Conservation (phyloP, 2,797 vertebrate genomes). For the Coracias cyanogaster region DNA sequence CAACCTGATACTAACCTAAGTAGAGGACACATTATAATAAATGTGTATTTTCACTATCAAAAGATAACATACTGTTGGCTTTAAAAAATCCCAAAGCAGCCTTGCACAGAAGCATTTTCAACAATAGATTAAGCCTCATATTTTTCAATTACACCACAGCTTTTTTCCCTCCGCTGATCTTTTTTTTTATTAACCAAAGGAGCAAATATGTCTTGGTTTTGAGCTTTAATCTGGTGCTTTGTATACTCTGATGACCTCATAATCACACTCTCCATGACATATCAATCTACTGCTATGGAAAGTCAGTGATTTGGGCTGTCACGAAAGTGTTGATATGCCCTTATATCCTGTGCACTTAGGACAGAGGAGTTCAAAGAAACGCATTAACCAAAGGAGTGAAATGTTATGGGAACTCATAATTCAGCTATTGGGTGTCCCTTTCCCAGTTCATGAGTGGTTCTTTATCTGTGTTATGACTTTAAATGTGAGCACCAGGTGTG, state of each 20-base stretch:
- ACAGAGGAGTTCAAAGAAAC: conserved; percentile 56
- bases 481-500: conserved; percentile 53
- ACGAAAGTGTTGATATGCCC: conserved; percentile 13
- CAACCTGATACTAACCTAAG: neutral
- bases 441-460: conserved; percentile 5
- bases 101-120: conserved; percentile 32
- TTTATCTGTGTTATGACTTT: conserved; percentile 45
- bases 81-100: neutral
- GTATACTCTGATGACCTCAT: conserved; percentile 39
- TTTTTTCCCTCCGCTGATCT: neutral
- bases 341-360: conserved; percentile 49
- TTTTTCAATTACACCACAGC: conserved; percentile 42
- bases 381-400: conserved; percentile 35
- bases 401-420: conserved; percentile 29
- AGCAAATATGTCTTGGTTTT: conserved; percentile 50
- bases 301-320: conserved; percentile 45
- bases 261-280: conserved; percentile 33
- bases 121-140: conserved; percentile 32
- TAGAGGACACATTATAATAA: conserved; percentile 13
- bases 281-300: conserved; percentile 34
- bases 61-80: neutral
- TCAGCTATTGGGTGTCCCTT: neutral
- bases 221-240: conserved; percentile 50
- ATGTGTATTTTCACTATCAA: conserved; percentile 14
- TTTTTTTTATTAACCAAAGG: conserved; percentile 39